Evolutionary conservation across 1,140 invertebrate genomes (phyloP), one percentile per base, ranked within the genome.

Genomic region (Vanessa atalanta): DNA sequence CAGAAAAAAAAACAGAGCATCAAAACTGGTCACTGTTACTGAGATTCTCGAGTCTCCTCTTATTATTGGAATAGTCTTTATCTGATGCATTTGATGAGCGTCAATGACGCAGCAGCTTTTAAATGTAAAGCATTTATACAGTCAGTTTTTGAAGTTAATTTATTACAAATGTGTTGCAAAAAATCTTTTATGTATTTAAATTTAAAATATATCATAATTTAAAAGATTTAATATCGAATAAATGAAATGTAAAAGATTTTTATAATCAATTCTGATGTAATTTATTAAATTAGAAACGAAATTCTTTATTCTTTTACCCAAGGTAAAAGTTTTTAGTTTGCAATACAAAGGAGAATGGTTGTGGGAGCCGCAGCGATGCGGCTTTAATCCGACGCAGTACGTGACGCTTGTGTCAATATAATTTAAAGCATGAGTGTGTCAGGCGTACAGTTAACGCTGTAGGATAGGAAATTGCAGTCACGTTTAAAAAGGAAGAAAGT

Each of bases 381-480:
- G 76, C 82, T 86, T 86, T 85, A 85, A 87, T 86, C 79, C 79
- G 70, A 75, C 78, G 77, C 65, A 79, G 80, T 83, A 88, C 81
- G 83, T 85, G 86, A 85, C 75, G 73, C 79, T 81, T 83, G 76
- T 83, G 79, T 84, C 84, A 86, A 85, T 81, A 85, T 84, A 77
- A 87, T 82, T 81, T 82, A 71, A 76, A 81, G 76, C 72, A 67
- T 60, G 71, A 74, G 66, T 76, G 70, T 75, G 65, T 69, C 75
- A 76, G 71, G 70, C 71, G 75, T 71, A 74, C 68, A 61, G 73
- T 71, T 70, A 66, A 55, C 68, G 65, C 57, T 61, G 57, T 72
- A 47, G 68, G 68, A 71, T 63, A 65, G 68, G 73, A 65, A 57
- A 75, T 75, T 75, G 63, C 63, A 70, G 73, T 75, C 73, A 70